These are phyloP conservation scores for Molanna angustata DNA, from an alignment of 2,888 invertebrate species.

Conservation along the genomic window DNA sequence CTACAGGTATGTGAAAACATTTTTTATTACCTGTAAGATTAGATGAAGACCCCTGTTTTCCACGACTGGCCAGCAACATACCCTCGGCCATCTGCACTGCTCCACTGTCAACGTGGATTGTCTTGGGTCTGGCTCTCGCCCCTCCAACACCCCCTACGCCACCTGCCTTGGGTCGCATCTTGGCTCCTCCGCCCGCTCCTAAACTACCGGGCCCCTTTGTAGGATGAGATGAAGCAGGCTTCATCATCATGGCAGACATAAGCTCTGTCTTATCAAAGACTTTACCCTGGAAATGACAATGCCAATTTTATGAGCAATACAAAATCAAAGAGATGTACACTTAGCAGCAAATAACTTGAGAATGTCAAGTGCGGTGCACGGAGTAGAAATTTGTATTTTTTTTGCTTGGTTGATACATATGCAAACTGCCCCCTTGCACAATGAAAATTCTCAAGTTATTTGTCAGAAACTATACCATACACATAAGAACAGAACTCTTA, in stretches of 20 bases:
- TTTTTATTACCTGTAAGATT: conserved; percentile 70
- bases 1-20: too few species aligned
- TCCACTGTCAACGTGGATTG: conserved; percentile 84
- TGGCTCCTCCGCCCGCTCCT: conserved; percentile 46
- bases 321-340: too few species aligned
- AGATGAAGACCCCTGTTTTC: conserved; percentile 78
- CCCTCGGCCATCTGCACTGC: conserved; percentile 76
- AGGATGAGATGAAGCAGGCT: conserved; percentile 43
- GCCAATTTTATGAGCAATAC: too few species aligned
- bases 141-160: conserved; percentile 64
- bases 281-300: conserved; percentile 68
- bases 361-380: too few species aligned
- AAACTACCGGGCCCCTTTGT: conserved; percentile 36
- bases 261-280: conserved; percentile 68
- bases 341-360: too few species aligned
- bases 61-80: conserved; percentile 66
- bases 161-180: conserved; percentile 63
- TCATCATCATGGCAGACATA: conserved; percentile 49
- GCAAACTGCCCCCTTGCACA: too few species aligned
- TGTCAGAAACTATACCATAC: too few species aligned
- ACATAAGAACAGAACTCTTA: too few species aligned
- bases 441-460: too few species aligned
- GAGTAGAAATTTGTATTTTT: too few species aligned
- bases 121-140: conserved; percentile 80
- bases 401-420: too few species aligned